These are phyloP conservation scores for Conops quadrifasciatus DNA, from an alignment of 2,888 invertebrate species.

Conservation along the genomic window DNA sequence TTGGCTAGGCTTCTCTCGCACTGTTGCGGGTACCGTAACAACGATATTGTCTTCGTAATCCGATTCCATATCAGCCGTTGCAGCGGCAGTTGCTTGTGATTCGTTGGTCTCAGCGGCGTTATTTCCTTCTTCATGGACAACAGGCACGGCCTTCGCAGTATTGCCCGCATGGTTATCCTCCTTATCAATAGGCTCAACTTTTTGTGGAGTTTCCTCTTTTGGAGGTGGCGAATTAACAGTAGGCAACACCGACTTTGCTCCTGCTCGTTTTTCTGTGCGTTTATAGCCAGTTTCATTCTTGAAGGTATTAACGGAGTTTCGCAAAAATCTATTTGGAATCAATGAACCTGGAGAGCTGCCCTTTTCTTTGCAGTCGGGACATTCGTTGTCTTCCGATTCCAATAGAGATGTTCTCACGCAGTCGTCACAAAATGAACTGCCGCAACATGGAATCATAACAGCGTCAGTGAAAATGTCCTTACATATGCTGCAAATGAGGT, in stretches of 20 bases:
- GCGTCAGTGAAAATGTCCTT: conserved; percentile 93
- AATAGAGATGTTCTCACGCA: conserved; percentile 89
- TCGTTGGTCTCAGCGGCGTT: conserved; percentile 21
- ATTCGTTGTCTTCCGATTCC: conserved; percentile 94
- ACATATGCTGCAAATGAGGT: conserved; percentile 91
- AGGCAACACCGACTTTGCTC: not conserved
- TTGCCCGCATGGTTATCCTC: not conserved
- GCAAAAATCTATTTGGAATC: conserved; percentile 90
- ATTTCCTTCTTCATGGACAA: conserved; percentile 31
- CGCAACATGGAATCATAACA: conserved; percentile 98
- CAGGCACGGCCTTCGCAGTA: conserved; percentile 2
- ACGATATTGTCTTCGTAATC: conserved; percentile 72
- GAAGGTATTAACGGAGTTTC: conserved; percentile 89
- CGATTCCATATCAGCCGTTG: conserved; percentile 64
- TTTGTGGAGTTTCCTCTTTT: conserved; percentile 22
- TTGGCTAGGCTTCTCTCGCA: conserved; percentile 48
- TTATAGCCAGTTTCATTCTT: conserved; percentile 91
- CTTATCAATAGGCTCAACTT: conserved; percentile 32
- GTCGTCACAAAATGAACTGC: conserved; percentile 98
- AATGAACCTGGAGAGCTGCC: conserved; percentile 92
- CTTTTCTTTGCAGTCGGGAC: conserved; percentile 92
- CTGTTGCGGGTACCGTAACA: conserved; percentile 68
- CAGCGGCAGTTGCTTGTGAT: conserved; percentile 45
- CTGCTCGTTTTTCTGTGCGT: conserved; percentile 1
- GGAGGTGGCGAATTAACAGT: not conserved